Conservation (phyloP, 2,113 vertebrate genomes). For the Strigops habroptila region DNA sequence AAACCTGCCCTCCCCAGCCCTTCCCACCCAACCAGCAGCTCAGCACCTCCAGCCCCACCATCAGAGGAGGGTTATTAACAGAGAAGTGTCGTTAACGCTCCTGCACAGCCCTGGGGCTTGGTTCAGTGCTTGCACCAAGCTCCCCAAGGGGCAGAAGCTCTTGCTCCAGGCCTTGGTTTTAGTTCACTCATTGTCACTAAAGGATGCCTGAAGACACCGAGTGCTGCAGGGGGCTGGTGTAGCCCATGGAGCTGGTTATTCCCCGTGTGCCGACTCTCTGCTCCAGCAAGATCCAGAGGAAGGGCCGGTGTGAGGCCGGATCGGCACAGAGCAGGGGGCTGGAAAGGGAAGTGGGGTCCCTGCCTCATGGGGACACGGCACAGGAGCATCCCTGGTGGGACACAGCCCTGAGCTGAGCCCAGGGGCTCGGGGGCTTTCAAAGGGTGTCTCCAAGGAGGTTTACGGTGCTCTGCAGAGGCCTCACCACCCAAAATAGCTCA, state of each 20-base stretch:
- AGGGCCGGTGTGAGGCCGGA: rapidly evolving
- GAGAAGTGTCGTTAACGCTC: neutral
- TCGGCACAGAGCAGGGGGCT: rapidly evolving
- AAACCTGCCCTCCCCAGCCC: too few relatives aligned
- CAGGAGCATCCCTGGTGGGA: neutral
- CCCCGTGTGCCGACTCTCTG: rapidly evolving
- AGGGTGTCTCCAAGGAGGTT: neutral
- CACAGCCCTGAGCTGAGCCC: too few relatives aligned
- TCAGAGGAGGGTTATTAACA: neutral
- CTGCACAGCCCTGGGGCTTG: neutral
- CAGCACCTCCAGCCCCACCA: neutral
- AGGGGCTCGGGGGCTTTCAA: rapidly evolving
- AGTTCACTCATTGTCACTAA: neutral
- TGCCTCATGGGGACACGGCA: too few relatives aligned
- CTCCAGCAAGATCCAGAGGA: rapidly evolving
- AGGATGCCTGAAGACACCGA: neutral
- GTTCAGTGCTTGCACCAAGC: neutral
- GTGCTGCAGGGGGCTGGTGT: too few relatives aligned
- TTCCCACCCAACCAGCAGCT: neutral
- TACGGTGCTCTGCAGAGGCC: neutral
- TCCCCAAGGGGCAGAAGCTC: neutral
- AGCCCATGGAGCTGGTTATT: rapidly evolving
- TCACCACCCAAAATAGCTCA: neutral
- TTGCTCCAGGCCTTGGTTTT: neutral
- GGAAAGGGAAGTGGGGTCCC: too few relatives aligned